Percentiles rank a stretch among this genome's conserved stretches.
These are phyloP conservation scores for Gymnocypris eckloni DNA, from an alignment of 2,797 vertebrate species.

Conservation along the genomic window DNA sequence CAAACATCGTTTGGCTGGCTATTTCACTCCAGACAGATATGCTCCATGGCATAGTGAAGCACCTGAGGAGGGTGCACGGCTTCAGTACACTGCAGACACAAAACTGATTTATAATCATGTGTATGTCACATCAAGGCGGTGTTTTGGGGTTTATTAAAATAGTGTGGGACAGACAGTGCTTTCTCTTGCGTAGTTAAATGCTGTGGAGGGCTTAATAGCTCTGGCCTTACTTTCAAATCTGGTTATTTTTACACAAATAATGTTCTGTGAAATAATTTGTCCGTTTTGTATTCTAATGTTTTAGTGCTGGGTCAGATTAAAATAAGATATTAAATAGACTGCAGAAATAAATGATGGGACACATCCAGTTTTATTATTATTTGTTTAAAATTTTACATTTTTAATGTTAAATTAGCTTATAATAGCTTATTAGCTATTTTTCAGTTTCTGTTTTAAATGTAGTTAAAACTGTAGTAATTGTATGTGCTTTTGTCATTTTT, in stretches of 20 bases:
- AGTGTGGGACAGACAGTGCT: background rate
- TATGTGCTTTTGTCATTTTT: no score
- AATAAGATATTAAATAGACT: background rate
- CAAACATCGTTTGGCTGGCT: background rate
- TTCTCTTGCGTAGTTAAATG: background rate
- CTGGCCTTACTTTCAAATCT: background rate
- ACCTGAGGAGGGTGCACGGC: background rate
- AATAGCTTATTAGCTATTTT: background rate
- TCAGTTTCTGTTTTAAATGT: background rate
- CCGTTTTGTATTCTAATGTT: background rate
- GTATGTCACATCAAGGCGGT: background rate
- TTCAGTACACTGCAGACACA: background rate
- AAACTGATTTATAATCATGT: conserved; percentile 18
- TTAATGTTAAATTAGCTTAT: background rate
- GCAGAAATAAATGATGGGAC: background rate
- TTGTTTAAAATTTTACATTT: background rate
- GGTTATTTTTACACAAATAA: background rate
- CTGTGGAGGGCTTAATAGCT: background rate
- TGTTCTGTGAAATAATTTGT: background rate
- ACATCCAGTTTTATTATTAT: background rate
- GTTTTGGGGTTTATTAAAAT: conserved; percentile 8
- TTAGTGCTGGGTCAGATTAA: background rate
- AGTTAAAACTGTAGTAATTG: background rate
- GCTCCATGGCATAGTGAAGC: background rate
- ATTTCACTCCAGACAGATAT: conserved; percentile 3